These are phyloP conservation scores for Dendrocincla tyrannina DNA, from an alignment of 2,797 vertebrate genomes.

Conservation along the genomic window DNA sequence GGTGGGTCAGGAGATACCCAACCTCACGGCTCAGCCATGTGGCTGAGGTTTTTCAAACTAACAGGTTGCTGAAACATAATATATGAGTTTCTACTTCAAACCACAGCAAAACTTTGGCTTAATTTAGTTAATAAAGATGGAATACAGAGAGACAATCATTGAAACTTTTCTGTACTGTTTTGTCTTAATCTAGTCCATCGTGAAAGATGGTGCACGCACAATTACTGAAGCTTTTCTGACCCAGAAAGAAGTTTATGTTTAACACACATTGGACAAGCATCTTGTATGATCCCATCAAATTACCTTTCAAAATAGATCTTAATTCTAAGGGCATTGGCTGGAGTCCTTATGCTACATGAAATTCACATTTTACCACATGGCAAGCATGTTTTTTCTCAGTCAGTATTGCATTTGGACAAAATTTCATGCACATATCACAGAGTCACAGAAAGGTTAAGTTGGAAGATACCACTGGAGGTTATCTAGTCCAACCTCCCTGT, in stretches of 20 bases:
- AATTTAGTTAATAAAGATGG: neutral
- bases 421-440: neutral
- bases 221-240: neutral
- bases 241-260: neutral
- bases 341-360: neutral
- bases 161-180: neutral
- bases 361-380: neutral
- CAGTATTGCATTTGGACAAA: neutral
- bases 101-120: neutral
- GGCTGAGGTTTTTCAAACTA: neutral
- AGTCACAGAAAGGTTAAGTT: neutral
- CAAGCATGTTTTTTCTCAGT: neutral
- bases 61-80: neutral
- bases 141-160: neutral
- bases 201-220: neutral
- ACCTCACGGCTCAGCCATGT: neutral
- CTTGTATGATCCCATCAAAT: neutral
- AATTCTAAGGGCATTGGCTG: neutral
- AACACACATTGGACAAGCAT: neutral
- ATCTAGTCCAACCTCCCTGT: neutral
- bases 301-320: neutral
- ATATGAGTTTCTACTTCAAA: neutral
- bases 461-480: rapidly evolving
- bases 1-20: neutral
- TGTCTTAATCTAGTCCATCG: neutral